Evolutionary conservation across 30 jellyfish, hydroid and myxozoan genomes (phyloP), one percentile per base, ranked within the genome.

Genomic region (Aurelia sp.): DNA sequence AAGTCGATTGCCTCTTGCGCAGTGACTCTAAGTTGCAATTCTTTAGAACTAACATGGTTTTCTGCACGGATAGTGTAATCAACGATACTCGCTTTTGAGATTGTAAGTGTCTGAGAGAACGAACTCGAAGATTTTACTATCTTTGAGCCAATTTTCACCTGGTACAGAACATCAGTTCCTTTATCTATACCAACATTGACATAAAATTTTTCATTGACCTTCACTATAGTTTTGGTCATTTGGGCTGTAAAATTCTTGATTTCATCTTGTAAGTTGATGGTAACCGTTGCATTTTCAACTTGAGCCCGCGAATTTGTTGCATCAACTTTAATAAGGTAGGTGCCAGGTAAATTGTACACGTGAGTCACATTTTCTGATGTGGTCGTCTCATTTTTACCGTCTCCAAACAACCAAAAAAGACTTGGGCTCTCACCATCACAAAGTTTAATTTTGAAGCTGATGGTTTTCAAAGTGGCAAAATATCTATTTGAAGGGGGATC

Each of bases 91-190:
- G 74, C 76, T 50, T 5, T 27, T 23, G 87, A 23, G 17, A 71
- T 47, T 8, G 18, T 47, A 4, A 71, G 52, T 9, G 13, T 63
- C 21, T 10, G 93, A 40, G 31, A 48, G 23, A 55, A 30, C 66
- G 13, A 35, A 21, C 0, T 30, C 1, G 40, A 71, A 72, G 17
- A 13, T 12, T 10, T 17, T 11, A 37, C 16, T 19, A 15, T 12
- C 51, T 1, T 44, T 0, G 47, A 60, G 13, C 44, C 41, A 13
- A 18, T 47, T 13, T 35, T 40, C 4, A 71, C 60, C 3, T 18
- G 21, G 53, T 73, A 89, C 58, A 0, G 9, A 22, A 89, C 94
- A 40, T 66, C 79, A 0, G 94, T 71, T 11, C 97, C 97, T 19
- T 23, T 48, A 47, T 22, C 66, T 22, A 68, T 53, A 7, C 51